Evolutionary conservation across 2,113 vertebrate genomes (phyloP), one percentile per base, ranked within the genome.

Genomic region (Cariama cristata): DNA sequence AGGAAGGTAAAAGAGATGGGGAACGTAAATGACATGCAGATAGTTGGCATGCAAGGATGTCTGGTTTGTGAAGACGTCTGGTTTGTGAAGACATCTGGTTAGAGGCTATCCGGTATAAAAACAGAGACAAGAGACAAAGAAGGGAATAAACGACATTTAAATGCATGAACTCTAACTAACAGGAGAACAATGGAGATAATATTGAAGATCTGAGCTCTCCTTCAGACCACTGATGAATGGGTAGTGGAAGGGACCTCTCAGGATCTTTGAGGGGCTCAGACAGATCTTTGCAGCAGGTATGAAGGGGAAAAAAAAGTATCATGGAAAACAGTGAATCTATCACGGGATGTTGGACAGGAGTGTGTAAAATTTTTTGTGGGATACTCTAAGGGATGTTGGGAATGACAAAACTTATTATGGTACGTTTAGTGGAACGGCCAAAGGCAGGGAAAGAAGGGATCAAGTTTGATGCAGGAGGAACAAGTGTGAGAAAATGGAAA

Each of bases 351-450:
- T 52, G 11, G 6, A 32, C 52, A 28, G 40, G 5, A 49, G 6
- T 28, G 9, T 50, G 28, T 53, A 35, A 74, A 74, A 68, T 16
- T 8, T 4, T 3, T 22, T 14, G 30, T 30, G 50, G 14, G 30
- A 10, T 64, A 16, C 0, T 0, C 63, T 69, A 60, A 66, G 23
- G 17, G 35, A 12, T 27, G 27, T 10, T 40, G 32, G 52, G 42
- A 56, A 81, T 45, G 28, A 24, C 52, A 67, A 81, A 62, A 86
- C 14, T 7, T 14, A 19, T 40, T 23, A 12, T 8, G 14, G 38
- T 4, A 14, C n/a, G 16, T 62, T 80, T 15, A 24, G 17, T 40
- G 27, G 14, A 76, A 38, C 0, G 0, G 19, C 23, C 47, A 56
- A 72, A 67, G 8, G 9, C 32, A 58, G 24, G 0, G 0, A 77